These are phyloP conservation scores for Gymnosoma rotundatum DNA, from an alignment of 2,888 invertebrate species.

Conservation along the genomic window DNA sequence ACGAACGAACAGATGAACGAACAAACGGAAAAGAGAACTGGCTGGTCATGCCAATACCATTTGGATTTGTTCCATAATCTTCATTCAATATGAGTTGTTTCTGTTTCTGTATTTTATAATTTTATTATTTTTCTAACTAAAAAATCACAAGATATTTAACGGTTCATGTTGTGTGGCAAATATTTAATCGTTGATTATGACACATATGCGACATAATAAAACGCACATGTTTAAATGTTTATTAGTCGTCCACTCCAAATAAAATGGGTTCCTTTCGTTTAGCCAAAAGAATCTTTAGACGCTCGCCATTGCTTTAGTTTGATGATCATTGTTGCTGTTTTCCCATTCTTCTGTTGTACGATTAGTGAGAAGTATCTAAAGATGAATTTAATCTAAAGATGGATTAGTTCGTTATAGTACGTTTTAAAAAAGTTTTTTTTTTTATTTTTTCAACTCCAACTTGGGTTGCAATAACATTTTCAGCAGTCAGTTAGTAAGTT, in stretches of 20 bases:
- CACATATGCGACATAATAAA: conserved; percentile 69
- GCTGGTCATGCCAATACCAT: conserved; percentile 60
- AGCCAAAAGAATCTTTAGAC: not conserved
- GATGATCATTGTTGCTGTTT: not conserved
- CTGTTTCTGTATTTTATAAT: conserved; percentile 14
- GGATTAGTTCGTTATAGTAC: conserved; percentile 44
- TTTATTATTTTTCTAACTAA: conserved; percentile 23
- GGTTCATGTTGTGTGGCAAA: conserved; percentile 70
- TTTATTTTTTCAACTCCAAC: too few species aligned
- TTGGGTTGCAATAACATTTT: too few species aligned
- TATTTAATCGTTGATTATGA: conserved; percentile 66
- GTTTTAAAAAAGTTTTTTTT: too few species aligned
- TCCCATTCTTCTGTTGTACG: conserved; percentile 24
- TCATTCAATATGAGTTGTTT: conserved; percentile 55
- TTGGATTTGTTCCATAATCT: conserved; percentile 65
- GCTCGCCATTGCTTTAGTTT: not conserved
- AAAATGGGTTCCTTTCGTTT: not conserved
- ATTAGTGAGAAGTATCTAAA: conserved; percentile 45
- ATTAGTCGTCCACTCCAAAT: conserved; percentile 25
- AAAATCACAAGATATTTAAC: conserved; percentile 62
- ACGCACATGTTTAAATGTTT: conserved; percentile 67
- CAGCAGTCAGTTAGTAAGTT: not conserved
- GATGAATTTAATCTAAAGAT: conserved; percentile 63
- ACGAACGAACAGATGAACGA: conserved; percentile 7
- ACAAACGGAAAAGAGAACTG: conserved; percentile 23